phyloP scores from a whole-genome alignment of 2,797 vertebrate species.

The Acomys russatus region DNA sequence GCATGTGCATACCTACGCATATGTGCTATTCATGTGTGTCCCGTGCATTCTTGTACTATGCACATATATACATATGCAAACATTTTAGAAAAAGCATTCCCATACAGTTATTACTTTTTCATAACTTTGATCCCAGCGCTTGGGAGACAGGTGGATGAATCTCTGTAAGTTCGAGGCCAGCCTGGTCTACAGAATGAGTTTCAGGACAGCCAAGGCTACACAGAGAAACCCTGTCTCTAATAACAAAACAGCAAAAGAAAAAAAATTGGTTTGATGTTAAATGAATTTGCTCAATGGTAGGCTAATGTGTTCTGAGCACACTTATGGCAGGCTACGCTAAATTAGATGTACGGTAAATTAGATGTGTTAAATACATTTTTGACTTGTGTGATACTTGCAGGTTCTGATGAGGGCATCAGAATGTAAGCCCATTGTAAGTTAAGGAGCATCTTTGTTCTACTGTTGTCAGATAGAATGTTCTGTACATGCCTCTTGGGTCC shows the following conservation, averaged over 20 bases:
- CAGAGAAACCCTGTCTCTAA: no score
- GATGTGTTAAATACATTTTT: not conserved
- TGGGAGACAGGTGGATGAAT: no score
- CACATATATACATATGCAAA: not conserved
- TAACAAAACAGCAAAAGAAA: no score
- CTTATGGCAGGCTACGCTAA: not conserved
- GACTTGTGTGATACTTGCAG: not conserved
- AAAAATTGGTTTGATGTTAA: not conserved
- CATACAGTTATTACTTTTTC: not conserved
- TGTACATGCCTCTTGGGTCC: not conserved
- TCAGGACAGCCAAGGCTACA: no score
- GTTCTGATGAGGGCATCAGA: not conserved
- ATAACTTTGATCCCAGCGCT: no score
- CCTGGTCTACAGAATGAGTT: no score
- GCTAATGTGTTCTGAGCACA: not conserved
- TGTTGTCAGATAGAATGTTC: not conserved
- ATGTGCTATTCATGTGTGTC: not conserved
- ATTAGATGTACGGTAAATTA: not conserved
- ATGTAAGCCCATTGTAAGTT: not conserved
- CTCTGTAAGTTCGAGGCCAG: no score
- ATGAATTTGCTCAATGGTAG: not conserved
- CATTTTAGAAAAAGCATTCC: not conserved
- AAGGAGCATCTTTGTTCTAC: not conserved
- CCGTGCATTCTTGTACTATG: not conserved
- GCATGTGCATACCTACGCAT: not conserved